These are phyloP conservation scores for Delphinus delphis DNA, from an alignment of 2,113 vertebrate genomes.

Conservation along the genomic window DNA sequence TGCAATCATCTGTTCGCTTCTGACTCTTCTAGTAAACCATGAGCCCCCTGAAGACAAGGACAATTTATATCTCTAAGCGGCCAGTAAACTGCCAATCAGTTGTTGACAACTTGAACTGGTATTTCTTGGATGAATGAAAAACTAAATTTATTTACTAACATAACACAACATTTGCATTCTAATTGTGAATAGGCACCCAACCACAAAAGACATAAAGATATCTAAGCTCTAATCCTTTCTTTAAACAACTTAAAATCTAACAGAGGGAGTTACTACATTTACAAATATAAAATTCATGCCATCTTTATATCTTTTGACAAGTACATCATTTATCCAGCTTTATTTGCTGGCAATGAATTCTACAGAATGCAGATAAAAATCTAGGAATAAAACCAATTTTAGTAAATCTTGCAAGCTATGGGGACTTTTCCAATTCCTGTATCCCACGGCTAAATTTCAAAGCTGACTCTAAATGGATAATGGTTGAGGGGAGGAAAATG, in stretches of 20 bases:
- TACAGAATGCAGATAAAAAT: conserved; percentile 32
- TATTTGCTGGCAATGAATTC: not conserved
- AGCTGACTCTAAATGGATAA: not conserved
- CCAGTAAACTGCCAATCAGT: not conserved
- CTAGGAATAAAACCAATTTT: not conserved
- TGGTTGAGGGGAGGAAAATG: not conserved
- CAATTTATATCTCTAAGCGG: not conserved
- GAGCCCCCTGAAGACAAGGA: not conserved
- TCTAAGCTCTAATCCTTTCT: not conserved
- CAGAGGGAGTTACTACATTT: not conserved
- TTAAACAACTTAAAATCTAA: conserved; percentile 1
- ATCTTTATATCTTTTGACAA: not conserved
- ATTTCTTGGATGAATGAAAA: conserved; percentile 33
- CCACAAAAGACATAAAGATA: conserved; percentile 3
- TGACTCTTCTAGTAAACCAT: not conserved
- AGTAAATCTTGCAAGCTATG: not conserved
- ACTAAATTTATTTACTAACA: not conserved
- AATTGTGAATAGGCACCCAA: not conserved
- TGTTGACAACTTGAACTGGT: not conserved
- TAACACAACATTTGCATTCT: conserved; percentile 12
- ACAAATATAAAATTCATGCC: conserved; percentile 2
- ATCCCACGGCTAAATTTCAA: not conserved
- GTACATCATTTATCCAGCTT: not conserved
- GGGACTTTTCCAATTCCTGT: conserved; percentile 23
- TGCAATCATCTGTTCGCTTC: not conserved